Evolutionary conservation across 2,113 vertebrate genomes (phyloP).

Genomic region (Origma solitaria): DNA sequence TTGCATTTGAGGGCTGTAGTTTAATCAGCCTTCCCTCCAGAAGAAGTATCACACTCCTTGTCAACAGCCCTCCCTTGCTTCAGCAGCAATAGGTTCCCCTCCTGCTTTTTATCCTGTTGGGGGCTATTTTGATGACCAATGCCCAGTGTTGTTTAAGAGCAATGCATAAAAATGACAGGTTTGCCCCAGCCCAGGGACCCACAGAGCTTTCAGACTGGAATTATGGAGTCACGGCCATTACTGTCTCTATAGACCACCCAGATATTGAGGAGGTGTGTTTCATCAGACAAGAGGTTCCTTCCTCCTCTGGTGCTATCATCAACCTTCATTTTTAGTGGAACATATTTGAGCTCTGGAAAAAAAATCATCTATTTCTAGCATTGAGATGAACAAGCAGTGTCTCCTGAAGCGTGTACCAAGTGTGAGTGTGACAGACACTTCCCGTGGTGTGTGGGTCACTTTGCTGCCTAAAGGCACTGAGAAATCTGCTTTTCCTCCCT

Average conservation of each 20-base stretch:
- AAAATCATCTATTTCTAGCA: neutral
- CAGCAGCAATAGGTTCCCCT: neutral
- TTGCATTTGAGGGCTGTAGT: neutral
- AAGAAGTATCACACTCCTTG: neutral
- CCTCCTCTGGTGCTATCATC: neutral
- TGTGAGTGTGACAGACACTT: neutral
- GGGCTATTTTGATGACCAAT: neutral
- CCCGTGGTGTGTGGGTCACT: neutral
- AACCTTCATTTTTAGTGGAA: neutral
- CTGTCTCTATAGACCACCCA: accelerated
- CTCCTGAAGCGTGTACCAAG: neutral
- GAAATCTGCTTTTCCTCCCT: neutral
- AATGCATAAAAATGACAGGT: neutral
- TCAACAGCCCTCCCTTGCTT: neutral
- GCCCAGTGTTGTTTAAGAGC: neutral
- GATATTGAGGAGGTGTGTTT: neutral
- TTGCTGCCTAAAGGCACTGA: neutral
- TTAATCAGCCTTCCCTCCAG: neutral
- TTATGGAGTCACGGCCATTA: neutral
- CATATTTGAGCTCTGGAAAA: neutral
- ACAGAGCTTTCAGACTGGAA: neutral
- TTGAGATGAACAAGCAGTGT: neutral
- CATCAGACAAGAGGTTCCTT: neutral
- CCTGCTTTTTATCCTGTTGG: neutral
- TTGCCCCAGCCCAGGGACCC: neutral